These are phyloP conservation scores for Sylvilagus floridanus DNA, from an alignment of 2,797 vertebrate species.

Conservation along the genomic window DNA sequence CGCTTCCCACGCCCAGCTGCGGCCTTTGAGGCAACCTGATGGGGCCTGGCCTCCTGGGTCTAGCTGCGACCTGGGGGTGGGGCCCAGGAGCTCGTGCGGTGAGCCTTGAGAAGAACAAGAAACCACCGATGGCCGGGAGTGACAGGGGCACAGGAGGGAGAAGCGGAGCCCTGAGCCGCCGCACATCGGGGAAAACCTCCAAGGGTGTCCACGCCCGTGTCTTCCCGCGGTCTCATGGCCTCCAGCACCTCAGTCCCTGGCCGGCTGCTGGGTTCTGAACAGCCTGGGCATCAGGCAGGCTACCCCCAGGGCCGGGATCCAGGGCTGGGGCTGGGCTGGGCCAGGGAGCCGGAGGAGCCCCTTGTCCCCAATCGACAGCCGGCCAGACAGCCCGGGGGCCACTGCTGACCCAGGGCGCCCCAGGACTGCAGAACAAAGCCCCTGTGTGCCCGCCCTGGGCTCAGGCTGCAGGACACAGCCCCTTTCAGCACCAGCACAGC, in stretches of 20 bases:
- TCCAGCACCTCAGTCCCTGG: accelerated
- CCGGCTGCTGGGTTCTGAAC: background rate
- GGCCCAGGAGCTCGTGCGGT: too few species aligned
- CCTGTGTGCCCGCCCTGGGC: slow-evolving; percentile 28
- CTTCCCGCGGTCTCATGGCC: accelerated
- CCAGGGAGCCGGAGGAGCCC: too few species aligned
- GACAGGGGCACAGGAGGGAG: background rate
- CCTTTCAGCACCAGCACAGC: background rate
- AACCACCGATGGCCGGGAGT: too few species aligned
- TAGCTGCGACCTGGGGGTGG: background rate
- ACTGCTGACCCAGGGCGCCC: background rate
- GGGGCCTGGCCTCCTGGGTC: too few species aligned
- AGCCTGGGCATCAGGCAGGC: background rate
- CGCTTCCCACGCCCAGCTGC: too few species aligned
- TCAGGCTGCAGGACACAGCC: slow-evolving; percentile 44
- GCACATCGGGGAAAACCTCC: too few species aligned
- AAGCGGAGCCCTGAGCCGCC: accelerated
- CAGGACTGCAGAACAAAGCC: slow-evolving; percentile 58
- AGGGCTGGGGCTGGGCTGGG: background rate
- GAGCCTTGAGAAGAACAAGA: accelerated
- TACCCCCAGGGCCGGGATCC: accelerated
- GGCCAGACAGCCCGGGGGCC: background rate
- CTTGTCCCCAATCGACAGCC: background rate
- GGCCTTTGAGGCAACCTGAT: background rate
- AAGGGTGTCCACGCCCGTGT: background rate